phyloP scores from a whole-genome alignment of 2,113 vertebrate genomes.

The Aramus guarauna region DNA sequence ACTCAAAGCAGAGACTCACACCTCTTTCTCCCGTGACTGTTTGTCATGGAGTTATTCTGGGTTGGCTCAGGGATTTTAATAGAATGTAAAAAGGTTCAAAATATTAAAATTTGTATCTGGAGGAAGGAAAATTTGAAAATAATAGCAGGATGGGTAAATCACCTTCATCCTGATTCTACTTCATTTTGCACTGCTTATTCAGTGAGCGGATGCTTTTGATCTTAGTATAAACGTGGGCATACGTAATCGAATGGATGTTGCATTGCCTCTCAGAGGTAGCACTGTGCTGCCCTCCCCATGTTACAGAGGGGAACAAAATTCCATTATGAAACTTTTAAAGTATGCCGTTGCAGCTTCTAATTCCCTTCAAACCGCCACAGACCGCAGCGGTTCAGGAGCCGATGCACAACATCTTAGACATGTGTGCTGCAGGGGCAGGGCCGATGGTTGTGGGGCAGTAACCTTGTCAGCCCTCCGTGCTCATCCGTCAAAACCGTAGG shows the following conservation, averaged over 20 bases:
- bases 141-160: not conserved
- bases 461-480: not conserved
- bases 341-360: not conserved
- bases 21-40: not conserved
- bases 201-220: not conserved
- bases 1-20: not conserved
- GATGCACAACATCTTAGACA: not conserved
- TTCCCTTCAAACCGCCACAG: not conserved
- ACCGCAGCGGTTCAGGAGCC: not conserved
- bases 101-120: not conserved
- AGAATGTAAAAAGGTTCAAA: not conserved
- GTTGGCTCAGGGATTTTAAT: not conserved
- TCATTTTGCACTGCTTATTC: not conserved
- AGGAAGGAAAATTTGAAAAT: not conserved
- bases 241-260: fast-evolving
- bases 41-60: not conserved
- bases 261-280: not conserved
- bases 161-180: not conserved
- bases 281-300: fast-evolving
- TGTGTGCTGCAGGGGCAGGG: not conserved
- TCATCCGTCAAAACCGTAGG: not conserved
- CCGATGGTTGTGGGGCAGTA: not conserved
- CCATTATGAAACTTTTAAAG: fast-evolving
- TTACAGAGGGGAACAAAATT: not conserved
- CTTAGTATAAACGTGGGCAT: not conserved